Evolutionary conservation across 2,113 vertebrate genomes (phyloP).

Genomic region (Sclerurus mexicanus): DNA sequence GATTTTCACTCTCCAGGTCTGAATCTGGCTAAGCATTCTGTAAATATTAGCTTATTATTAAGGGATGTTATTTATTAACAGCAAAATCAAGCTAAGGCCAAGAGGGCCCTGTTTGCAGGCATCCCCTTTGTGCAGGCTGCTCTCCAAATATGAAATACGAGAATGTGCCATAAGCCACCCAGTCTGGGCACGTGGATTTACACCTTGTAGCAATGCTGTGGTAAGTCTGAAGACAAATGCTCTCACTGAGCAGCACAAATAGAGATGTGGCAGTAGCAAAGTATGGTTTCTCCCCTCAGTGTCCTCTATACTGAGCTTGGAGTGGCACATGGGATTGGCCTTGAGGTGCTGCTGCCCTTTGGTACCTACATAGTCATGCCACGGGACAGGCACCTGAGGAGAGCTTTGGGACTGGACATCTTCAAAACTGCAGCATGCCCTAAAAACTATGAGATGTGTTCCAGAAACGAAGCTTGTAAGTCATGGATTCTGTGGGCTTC

Average conservation of each 20-base stretch:
- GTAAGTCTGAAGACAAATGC: neutral
- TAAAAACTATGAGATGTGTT: neutral
- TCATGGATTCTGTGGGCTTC: neutral
- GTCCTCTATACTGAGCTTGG: neutral
- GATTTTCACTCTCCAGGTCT: neutral
- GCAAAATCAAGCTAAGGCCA: neutral
- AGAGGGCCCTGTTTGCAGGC: neutral
- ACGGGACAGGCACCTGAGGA: neutral
- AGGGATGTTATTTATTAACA: neutral
- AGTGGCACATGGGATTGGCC: neutral
- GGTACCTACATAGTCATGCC: rapidly evolving
- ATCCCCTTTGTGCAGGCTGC: neutral
- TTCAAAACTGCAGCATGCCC: neutral
- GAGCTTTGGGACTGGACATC: neutral
- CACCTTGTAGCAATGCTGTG: neutral
- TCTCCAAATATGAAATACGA: neutral
- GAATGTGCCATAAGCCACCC: neutral
- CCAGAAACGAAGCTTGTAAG: neutral
- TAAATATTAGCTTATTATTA: neutral
- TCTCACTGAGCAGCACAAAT: neutral
- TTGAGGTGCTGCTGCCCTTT: neutral
- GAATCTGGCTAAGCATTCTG: neutral
- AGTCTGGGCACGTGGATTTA: neutral
- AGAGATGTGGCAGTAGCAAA: neutral
- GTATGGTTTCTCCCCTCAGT: neutral